Evolutionary conservation across 1,140 invertebrate species (phyloP), one percentile per base, ranked within the genome.

Genomic region (Asbolus verrucosus): DNA sequence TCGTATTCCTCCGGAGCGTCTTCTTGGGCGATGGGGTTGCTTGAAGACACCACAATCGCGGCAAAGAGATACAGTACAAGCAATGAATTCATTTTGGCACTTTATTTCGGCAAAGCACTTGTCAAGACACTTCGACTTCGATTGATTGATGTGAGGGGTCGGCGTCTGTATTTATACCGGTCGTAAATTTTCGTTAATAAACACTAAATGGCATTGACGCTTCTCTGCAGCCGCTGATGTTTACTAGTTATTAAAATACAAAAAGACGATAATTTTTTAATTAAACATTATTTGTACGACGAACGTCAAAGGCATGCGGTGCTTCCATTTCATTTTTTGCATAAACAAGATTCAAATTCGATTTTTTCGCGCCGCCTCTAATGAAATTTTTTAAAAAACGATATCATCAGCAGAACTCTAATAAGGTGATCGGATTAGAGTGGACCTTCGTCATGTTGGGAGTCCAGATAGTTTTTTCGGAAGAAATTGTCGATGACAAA

Each of bases 191-290:
- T 39, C 36, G 61, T 39, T 63, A 63, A 63, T 63, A 38, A 13
- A 31, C 36, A 39, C 61, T 63, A 63, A 63, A 39, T 63, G 24
- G 61, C 33, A 63, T 63, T 63, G 61, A 63, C 61, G 61, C 36
- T 63, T 63, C 41, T 63, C 61, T 24, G 24, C 61, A 41, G 33
- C 33, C 39, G 61, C n/a, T 63, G 21, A 38, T 63, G 21, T 39
- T 21, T 39, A 38, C 21, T 63, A 63, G 11, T 39, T 18, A 63
- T 41, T 54, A 54, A 41, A 9, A 31, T 21, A 62, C 30, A 38
- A 62, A 38, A 36, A 36, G 3, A 30, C 41, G 61, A 24, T 15
- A 63, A 63, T 38, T 63, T 24, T 63, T 63, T 24, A 11, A 14
- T 15, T 63, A 38, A 63, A 63, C 16, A 38, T 1, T 39, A 9